Evolutionary conservation across 2,888 invertebrate species (phyloP), one percentile per base, ranked within the genome.

Genomic region (Anthrax anthrax): DNA sequence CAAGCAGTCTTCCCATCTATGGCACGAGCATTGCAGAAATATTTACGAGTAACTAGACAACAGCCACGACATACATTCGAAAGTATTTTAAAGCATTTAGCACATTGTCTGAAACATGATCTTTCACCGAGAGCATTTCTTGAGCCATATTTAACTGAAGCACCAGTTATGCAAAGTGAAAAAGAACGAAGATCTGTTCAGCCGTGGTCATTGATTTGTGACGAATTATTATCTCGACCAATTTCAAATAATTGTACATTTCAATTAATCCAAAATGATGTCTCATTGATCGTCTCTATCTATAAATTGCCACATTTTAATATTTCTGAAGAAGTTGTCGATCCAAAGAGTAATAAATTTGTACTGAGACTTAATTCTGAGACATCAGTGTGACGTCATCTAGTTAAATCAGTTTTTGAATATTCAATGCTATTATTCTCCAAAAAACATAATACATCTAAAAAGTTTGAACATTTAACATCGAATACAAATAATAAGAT

Each of bases 1-100:
- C 91, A 94, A 65, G 92, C 96, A 0, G 91, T 98, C 47, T 97
- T 98, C 63, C 96, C 96, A 2, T 92, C 94, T 9, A 83, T 98
- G 75, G 92, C 96, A 0, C 78, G 95, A 47, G 89, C 97, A 2
- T 72, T 98, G 52, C 96, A 96, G 71, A 97, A 98, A 69, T 98
- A 89, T 69, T 72, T 98, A 48, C 79, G 96, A 12, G 86, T 95
- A 3, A 98, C 97, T 0, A 71, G 96, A 0, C 96, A 97, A 63
- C 97, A 97, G 65, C 95, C 96, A 0, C 73, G 92, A 46, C 95
- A 97, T 67, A 88, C 91, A 0, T 91, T 95, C 43, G 95, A 96
- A 61, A 83, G 86, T 18, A 95, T 97, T 47, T 71, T 97, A 43
- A 79, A 80, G 37, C 94, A 97, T 64, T 72, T 98, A 54, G 87